Evolutionary conservation across 2,113 vertebrate genomes (phyloP).

Genomic region (Cottus gobio): DNA sequence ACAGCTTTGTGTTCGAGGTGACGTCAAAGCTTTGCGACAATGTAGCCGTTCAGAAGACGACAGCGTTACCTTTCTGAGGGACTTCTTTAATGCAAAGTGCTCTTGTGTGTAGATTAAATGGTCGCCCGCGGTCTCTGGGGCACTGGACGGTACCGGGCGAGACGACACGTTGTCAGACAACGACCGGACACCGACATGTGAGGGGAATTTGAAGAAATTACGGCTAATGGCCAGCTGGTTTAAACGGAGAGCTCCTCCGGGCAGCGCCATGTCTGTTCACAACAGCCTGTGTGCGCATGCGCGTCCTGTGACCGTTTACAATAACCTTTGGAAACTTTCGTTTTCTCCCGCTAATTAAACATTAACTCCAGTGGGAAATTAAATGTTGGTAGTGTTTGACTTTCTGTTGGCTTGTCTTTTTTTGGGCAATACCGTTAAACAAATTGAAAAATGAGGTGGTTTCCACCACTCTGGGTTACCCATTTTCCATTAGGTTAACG

Average conservation of each 20-base stretch:
- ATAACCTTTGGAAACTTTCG: background rate
- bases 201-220: constrained; percentile 26
- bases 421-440: background rate
- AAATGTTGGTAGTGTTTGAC: background rate
- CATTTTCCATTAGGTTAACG: too few species aligned
- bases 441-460: too few species aligned
- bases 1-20: background rate
- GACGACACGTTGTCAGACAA: constrained; percentile 70
- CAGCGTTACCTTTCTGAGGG: constrained; percentile 82
- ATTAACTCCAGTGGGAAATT: constrained; percentile 1
- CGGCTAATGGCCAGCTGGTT: constrained; percentile 23
- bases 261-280: constrained; percentile 76
- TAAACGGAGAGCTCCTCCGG: background rate
- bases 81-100: constrained; percentile 76
- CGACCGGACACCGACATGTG: constrained; percentile 41
- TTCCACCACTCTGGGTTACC: too few species aligned
- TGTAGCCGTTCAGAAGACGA: background rate
- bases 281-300: constrained; percentile 68
- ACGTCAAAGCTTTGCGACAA: background rate
- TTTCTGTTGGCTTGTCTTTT: background rate
- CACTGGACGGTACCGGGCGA: constrained; percentile 30
- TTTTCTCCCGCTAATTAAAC: background rate
- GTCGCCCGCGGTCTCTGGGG: constrained; percentile 22
- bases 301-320: background rate
- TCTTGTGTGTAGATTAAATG: constrained; percentile 71